phyloP scores from a whole-genome alignment of 2,113 vertebrate species.

The Bufo bufo region DNA sequence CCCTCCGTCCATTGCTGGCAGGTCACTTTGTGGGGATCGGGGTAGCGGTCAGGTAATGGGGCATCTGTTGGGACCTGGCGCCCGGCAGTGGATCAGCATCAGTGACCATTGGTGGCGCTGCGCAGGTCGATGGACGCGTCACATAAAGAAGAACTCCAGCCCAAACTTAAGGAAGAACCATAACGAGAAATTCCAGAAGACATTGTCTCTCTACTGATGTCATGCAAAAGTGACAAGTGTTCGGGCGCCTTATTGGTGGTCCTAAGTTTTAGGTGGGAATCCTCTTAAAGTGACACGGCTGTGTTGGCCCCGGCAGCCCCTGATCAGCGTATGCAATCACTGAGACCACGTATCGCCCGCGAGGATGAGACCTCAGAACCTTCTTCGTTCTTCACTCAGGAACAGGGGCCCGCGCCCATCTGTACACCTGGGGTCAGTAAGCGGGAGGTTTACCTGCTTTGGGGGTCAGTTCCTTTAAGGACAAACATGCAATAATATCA shows the following conservation, averaged over 20 bases:
- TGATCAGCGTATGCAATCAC: too few species aligned
- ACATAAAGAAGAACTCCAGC: not conserved
- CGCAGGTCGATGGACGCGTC: not conserved
- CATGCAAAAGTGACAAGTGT: not conserved
- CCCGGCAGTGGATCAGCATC: not conserved
- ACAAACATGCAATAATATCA: slow-evolving; percentile 8
- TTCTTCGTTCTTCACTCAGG: not conserved
- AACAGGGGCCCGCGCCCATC: not conserved
- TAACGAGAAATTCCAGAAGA: not conserved
- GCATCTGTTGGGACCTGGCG: not conserved
- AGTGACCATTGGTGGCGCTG: too few species aligned
- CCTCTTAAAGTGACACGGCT: not conserved
- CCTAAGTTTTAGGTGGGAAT: not conserved
- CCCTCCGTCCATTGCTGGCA: not conserved
- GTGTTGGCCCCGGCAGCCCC: not conserved
- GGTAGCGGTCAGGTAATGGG: not conserved
- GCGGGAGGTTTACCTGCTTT: not conserved
- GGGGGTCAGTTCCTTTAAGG: not conserved
- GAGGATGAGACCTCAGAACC: not conserved
- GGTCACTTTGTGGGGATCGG: not conserved
- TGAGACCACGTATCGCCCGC: not conserved
- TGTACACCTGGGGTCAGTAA: not conserved
- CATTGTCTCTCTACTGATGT: not conserved
- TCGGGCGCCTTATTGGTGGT: too few species aligned
- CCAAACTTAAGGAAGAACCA: not conserved